Base-by-base conservation (phyloP, 2,888 invertebrate species). In the Disparrhopalites patrizii region DNA sequence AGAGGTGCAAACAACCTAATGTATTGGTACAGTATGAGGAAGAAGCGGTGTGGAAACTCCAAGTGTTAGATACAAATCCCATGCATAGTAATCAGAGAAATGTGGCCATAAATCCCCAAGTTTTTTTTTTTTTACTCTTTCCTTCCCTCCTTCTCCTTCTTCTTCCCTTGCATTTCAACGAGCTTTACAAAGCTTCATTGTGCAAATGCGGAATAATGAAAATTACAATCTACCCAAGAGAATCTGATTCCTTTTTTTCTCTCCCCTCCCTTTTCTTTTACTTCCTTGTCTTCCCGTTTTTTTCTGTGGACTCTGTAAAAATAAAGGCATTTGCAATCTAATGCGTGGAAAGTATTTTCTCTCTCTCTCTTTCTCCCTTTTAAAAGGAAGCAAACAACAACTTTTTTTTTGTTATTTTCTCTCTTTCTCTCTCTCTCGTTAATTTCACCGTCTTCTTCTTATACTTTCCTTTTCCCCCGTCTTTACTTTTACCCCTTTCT, bases 71-170 rank as follows among this genome's bases (percentile, higher is more conserved):
- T 70, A 65, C 60, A 70, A 73, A 73, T 73, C 70, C 68, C 58
- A 73, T 73, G 70, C 72, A 70, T 70, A 70, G 70, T 70, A 73
- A 70, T 73, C 70, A 70, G 65, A 70, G 60, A 70, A 69, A 68
- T 70, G 69, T 69, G 67, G 66, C 66, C 67, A 73, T 73, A 73
- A 73, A 73, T 73, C 68, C 54, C 58, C 62, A 61, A 57, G 20
- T 54, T 58, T 36, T 40, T 38, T 25, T 61, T 23, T 20, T 52
- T 52, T 36, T 36, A 15, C 38, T 31, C 20, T 56, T 36, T 28
- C 31, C 2, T 52, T 52, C 52, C n/a, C n/a, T n/a, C n/a, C n/a
- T n/a, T n/a, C n/a, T n/a, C n/a, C n/a, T n/a, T n/a, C n/a, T n/a
- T 52, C 30, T 7, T 1, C 27, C 5, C 52, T 20, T 66, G 58